phyloP scores from a whole-genome alignment of 1,140 invertebrate species.

The Anastrepha ludens region DNA sequence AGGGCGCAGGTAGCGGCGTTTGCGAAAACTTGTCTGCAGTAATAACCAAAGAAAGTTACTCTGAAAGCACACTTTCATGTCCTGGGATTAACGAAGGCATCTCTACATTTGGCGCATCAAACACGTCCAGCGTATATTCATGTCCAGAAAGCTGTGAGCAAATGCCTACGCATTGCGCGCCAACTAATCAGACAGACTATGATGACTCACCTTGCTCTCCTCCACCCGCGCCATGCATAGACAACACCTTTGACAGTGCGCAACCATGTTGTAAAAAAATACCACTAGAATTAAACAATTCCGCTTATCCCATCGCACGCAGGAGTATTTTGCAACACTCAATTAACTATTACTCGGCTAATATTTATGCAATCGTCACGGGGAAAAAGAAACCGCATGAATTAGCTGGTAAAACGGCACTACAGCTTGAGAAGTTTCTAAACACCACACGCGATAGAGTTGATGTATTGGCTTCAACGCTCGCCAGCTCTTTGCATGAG shows the following conservation, averaged over 20 bases:
- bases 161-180: neutral
- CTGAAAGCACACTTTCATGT: neutral
- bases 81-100: too few species aligned
- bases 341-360: neutral
- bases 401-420: neutral
- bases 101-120: too few species aligned
- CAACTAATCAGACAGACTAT: neutral
- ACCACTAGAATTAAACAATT: neutral
- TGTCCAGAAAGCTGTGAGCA: neutral
- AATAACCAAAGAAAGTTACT: neutral
- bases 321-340: neutral
- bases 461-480: neutral
- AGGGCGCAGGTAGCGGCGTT: neutral
- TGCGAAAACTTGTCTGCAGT: neutral
- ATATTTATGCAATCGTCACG: slow-evolving; percentile 26
- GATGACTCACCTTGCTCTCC: neutral
- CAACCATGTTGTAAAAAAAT: neutral
- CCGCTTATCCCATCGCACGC: neutral
- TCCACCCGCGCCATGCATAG: neutral
- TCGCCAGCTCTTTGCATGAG: neutral
- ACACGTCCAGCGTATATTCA: neutral
- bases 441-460: neutral
- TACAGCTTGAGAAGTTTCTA: neutral
- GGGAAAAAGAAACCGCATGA: neutral
- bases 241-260: neutral